Percentiles rank a stretch among this genome's conserved stretches.
These are phyloP conservation scores for Etheostoma perlongum DNA, from an alignment of 2,797 vertebrate species.

Conservation along the genomic window DNA sequence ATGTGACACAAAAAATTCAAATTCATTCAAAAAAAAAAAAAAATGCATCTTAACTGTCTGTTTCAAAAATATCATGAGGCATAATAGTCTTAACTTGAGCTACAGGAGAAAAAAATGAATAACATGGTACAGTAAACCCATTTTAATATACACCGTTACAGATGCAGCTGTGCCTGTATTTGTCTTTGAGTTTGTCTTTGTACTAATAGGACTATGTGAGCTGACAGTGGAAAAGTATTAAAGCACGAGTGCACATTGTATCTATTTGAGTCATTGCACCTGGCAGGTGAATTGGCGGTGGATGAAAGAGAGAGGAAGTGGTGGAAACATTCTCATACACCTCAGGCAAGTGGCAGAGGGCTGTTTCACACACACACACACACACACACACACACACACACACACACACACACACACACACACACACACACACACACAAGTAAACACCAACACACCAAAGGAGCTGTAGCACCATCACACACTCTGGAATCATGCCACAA, in stretches of 20 bases:
- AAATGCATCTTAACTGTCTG: slow-evolving; percentile 9
- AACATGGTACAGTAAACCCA: not conserved
- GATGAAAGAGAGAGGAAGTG: slow-evolving; percentile 79
- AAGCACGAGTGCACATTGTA: slow-evolving; percentile 60
- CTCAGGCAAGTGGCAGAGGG: slow-evolving; percentile 74
- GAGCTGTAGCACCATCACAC: slow-evolving; percentile 20
- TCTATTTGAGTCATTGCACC: slow-evolving; percentile 77
- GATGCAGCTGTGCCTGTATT: slow-evolving; percentile 40
- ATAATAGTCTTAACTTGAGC: not conserved
- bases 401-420: too few relatives aligned
- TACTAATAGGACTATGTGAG: slow-evolving; percentile 48
- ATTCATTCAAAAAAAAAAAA: not conserved
- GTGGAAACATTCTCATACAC: slow-evolving; percentile 73
- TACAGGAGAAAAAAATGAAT: not conserved
- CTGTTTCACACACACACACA: slow-evolving; percentile 52
- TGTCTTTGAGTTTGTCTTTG: slow-evolving; percentile 47
- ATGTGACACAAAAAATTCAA: not conserved
- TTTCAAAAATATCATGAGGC: not conserved
- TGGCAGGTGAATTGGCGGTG: slow-evolving; percentile 80
- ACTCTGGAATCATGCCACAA: slow-evolving; percentile 55
- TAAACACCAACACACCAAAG: slow-evolving; percentile 22
- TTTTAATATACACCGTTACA: slow-evolving; percentile 30
- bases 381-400: slow-evolving; percentile 11
- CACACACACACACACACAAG: too few relatives aligned
- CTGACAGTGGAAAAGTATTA: slow-evolving; percentile 54